A percentile compares a stretch with the other conserved stretches of the same genome.
These are phyloP conservation scores for Xestia ashworthii DNA, from an alignment of 2,888 invertebrate species.

Conservation along the genomic window DNA sequence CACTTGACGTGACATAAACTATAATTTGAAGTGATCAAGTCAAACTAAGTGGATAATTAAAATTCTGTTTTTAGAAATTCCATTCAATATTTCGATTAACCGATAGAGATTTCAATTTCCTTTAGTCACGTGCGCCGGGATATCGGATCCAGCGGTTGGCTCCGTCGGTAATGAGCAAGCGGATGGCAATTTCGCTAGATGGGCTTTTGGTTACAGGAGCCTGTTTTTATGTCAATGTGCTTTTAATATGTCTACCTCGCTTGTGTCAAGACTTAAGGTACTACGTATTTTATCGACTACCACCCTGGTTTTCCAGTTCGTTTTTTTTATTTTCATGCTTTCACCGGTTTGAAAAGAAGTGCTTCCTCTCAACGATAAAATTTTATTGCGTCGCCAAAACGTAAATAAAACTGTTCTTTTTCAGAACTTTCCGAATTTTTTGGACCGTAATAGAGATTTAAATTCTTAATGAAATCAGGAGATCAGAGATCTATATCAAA, in stretches of 20 bases:
- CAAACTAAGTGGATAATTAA: constrained; percentile 73
- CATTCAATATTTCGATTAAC: constrained; percentile 89
- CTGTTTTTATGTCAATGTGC: constrained; percentile 84
- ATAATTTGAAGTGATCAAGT: constrained; percentile 46
- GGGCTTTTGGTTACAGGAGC: constrained; percentile 86
- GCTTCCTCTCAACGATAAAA: background rate
- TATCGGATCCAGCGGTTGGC: constrained; percentile 88
- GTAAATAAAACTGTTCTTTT: background rate
- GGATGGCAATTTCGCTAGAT: constrained; percentile 89
- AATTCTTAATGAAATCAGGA: constrained; percentile 44
- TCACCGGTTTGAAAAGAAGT: background rate
- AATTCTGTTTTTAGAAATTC: constrained; percentile 78
- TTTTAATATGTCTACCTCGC: constrained; percentile 82
- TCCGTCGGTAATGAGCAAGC: constrained; percentile 88
- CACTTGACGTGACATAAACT: background rate
- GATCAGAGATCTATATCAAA: constrained; percentile 60
- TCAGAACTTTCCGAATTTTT: constrained; percentile 23
- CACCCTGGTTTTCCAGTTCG: constrained; percentile 9
- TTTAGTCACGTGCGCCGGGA: constrained; percentile 88
- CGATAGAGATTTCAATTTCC: constrained; percentile 91
- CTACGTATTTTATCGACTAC: constrained; percentile 68
- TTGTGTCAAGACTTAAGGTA: constrained; percentile 69
- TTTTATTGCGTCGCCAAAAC: background rate
- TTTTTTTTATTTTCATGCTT: constrained; percentile 25
- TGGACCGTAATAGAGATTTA: constrained; percentile 35